These are phyloP conservation scores for Noctua janthina DNA, from an alignment of 2,888 invertebrate genomes.

Conservation along the genomic window DNA sequence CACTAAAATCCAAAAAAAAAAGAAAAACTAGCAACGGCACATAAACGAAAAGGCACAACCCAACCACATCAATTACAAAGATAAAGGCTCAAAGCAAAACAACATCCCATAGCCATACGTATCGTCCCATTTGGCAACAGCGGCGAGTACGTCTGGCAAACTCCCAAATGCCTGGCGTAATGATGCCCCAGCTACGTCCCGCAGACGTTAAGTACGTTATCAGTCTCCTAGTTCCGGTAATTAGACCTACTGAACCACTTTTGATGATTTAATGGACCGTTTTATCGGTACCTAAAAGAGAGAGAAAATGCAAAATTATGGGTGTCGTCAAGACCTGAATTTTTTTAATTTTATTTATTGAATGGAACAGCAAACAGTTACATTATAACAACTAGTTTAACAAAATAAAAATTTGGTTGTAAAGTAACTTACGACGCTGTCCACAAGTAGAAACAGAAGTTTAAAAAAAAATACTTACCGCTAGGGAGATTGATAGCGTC, in stretches of 20 bases:
- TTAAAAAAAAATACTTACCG: no score
- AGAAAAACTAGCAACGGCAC: not conserved
- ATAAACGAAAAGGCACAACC: conserved; percentile 27
- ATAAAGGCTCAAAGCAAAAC: conserved; percentile 51
- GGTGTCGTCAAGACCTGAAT: not conserved
- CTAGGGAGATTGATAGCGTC: no score
- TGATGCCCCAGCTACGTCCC: conserved; percentile 52
- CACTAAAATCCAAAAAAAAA: not conserved
- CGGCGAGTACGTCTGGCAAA: conserved; percentile 62
- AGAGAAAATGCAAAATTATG: conserved; percentile 13
- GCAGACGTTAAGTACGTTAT: conserved; percentile 56
- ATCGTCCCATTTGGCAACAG: conserved; percentile 60
- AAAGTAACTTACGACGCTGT: no score
- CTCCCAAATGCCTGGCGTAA: conserved; percentile 67
- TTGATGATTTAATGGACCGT: conserved; percentile 29
- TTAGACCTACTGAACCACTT: conserved; percentile 37
- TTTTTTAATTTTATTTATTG: no score
- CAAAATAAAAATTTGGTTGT: no score
- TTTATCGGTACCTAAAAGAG: conserved; percentile 16
- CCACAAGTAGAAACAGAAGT: no score
- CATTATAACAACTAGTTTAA: no score
- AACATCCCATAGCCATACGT: conserved; percentile 43
- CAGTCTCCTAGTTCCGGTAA: conserved; percentile 53
- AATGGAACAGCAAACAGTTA: no score
- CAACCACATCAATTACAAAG: conserved; percentile 48